These are phyloP conservation scores for Psammodynastes pulverulentus DNA, from an alignment of 2,113 vertebrate species.

Conservation along the genomic window DNA sequence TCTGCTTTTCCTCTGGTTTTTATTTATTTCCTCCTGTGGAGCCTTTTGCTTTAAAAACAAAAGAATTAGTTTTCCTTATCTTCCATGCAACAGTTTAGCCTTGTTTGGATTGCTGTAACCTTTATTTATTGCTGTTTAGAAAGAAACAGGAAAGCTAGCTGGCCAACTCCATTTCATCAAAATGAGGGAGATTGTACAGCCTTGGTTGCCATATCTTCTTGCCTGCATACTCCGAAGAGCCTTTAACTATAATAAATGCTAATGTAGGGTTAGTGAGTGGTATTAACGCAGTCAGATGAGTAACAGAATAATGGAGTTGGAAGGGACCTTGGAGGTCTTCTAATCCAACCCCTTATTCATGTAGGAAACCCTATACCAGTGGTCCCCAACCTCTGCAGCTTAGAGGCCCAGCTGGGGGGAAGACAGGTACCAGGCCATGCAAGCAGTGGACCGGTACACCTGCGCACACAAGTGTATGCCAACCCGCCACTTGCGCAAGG, in stretches of 20 bases:
- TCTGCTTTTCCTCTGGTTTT: background rate
- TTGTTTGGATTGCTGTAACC: background rate
- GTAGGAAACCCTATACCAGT: background rate
- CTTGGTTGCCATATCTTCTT: background rate
- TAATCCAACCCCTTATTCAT: background rate
- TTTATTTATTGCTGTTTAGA: background rate
- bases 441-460: fast-evolving
- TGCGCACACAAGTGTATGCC: no score
- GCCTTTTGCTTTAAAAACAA: background rate
- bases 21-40: background rate
- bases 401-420: no score
- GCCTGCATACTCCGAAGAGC: background rate
- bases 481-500: fast-evolving
- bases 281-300: background rate
- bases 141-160: background rate
- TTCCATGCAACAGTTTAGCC: background rate
- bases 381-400: no score
- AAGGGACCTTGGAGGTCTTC: background rate
- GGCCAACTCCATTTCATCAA: background rate
- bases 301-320: background rate
- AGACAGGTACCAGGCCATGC: no score
- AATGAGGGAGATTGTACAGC: background rate
- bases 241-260: background rate
- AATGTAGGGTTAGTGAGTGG: background rate
- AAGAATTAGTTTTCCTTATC: background rate